Conservation (phyloP, 2,113 vertebrate genomes). For the Festucalex cinctus region DNA sequence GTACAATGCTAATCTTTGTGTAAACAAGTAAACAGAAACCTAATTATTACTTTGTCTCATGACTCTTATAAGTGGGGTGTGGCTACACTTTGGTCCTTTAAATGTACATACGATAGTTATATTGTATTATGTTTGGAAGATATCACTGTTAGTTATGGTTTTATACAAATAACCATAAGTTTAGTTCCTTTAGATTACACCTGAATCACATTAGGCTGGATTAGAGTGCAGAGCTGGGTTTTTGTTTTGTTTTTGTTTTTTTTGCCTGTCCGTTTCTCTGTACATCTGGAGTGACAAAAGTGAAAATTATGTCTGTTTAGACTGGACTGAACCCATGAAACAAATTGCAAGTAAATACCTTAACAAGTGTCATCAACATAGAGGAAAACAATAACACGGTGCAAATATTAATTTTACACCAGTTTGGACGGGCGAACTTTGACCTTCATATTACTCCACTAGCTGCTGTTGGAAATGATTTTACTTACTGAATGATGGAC, state of each 20-base stretch:
- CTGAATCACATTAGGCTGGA: neutral
- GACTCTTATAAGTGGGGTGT: constrained; percentile 5
- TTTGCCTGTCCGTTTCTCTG: neutral
- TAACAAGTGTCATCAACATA: neutral
- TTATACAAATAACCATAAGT: neutral
- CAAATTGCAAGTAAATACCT: neutral
- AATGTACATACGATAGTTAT: neutral
- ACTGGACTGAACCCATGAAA: neutral
- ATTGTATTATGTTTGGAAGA: neutral
- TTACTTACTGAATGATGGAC: too few relatives aligned
- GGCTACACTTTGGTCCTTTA: neutral
- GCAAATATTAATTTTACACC: too few relatives aligned
- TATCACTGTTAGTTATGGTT: neutral
- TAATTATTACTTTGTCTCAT: constrained; percentile 3
- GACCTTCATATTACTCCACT: too few relatives aligned
- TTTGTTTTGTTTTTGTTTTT: neutral
- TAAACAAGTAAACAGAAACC: constrained; percentile 8
- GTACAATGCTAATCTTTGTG: too few relatives aligned
- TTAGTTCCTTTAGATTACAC: neutral
- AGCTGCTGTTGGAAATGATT: too few relatives aligned
- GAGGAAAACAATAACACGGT: neutral
- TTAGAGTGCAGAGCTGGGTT: neutral
- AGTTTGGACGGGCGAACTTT: too few relatives aligned
- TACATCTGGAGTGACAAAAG: neutral
- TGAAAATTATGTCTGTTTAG: neutral